Percentiles rank a stretch among this genome's conserved stretches.
These are phyloP conservation scores for Silvanus unidentatus DNA, from an alignment of 2,888 invertebrate genomes.

Conservation along the genomic window DNA sequence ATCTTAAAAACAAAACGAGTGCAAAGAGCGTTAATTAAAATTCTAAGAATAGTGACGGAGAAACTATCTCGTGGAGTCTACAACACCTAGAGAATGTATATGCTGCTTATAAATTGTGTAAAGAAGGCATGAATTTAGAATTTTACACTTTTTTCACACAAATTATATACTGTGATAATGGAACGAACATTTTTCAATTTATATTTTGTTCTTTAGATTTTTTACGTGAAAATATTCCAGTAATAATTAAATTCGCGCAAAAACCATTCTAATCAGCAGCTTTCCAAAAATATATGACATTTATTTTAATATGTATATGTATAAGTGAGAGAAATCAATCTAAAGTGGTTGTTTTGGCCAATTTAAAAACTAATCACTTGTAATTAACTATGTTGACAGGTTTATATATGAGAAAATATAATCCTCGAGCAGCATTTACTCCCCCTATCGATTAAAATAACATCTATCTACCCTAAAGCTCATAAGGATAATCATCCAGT, in stretches of 20 bases:
- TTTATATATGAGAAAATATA: slow-evolving; percentile 18
- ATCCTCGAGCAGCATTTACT: slow-evolving; percentile 1
- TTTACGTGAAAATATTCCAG: too few relatives aligned
- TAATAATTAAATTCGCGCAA: too few relatives aligned
- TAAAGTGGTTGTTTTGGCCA: slow-evolving; percentile 15
- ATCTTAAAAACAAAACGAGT: slow-evolving; percentile 6
- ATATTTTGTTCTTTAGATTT: background rate
- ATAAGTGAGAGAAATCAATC: slow-evolving; percentile 15
- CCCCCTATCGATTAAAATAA: slow-evolving; percentile 6
- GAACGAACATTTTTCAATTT: background rate
- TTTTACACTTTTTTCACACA: slow-evolving; percentile 3
- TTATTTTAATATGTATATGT: too few relatives aligned
- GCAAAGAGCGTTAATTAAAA: slow-evolving; percentile 23
- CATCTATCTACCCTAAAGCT: background rate
- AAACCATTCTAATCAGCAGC: too few relatives aligned
- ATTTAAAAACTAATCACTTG: slow-evolving; percentile 18
- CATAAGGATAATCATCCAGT: background rate
- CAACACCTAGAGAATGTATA: background rate
- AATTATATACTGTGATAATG: background rate
- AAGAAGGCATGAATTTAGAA: background rate
- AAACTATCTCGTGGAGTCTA: background rate
- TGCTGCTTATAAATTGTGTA: background rate
- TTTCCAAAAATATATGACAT: too few relatives aligned
- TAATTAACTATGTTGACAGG: slow-evolving; percentile 27
- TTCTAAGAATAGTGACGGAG: slow-evolving; percentile 29